Evolutionary conservation across 2,797 vertebrate species (phyloP), one percentile per base, ranked within the genome.

Genomic region (Hylomyscus alleni): DNA sequence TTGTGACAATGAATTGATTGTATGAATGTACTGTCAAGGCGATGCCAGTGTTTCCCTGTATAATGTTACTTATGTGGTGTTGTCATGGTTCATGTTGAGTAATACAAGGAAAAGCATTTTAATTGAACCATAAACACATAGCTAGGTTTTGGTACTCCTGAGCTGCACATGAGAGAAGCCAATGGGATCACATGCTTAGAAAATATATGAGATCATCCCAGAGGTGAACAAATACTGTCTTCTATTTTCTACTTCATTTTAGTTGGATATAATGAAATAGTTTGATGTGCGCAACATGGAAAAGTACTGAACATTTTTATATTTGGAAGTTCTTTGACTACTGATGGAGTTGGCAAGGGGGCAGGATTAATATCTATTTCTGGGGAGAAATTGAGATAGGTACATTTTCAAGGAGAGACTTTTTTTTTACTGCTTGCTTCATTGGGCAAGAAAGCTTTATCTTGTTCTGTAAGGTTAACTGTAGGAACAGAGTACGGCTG

Each of bases 391-490:
- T 10, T 95, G 96, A 97, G 84, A 94, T n/a, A 15, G 91, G 80
- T 94, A 82, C 80, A 94, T 96, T 97, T 98, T 95, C 93, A 96
- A 87, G 80, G 76, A 96, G 72, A 88, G 50, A 82, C 56, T 92
- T 96, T 93, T 56, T 65, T 58, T 62, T 58, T 11, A 72, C 83
- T 94, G 92, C 80, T 96, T 97, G 97, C 95, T 96, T 97, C 98
- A 97, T 90, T 97, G 97, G 91, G 37, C 96, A 96, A 89, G 86
- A 97, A 97, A 98, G 97, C 97, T 95, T 97, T 96, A 85, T 96
- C 91, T 95, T 97, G 86, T 97, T 97, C 95, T 96, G 92, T 94
- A 89, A 96, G 96, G 97, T 96, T 96, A 96, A 96, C 96, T 94
- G 31, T 95, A 91, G 86, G 97, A 95, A 97, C 96, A 94, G 89